Evolutionary conservation across 2,797 vertebrate species (phyloP).

Genomic region (Poecilia velifera): DNA sequence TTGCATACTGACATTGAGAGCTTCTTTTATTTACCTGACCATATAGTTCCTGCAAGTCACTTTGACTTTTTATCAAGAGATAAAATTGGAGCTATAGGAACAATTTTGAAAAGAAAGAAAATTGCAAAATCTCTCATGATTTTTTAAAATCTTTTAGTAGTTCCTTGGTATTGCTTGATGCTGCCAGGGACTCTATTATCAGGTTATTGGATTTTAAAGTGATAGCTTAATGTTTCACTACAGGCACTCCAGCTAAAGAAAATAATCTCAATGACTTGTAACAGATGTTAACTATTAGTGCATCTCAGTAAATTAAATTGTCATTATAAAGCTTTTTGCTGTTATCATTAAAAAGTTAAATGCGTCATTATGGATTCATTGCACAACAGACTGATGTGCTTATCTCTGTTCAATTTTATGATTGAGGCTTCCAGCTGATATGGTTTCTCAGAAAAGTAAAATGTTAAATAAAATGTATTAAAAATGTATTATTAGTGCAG

Average conservation of each 20-base stretch:
- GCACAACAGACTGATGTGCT: slow-evolving; percentile 3
- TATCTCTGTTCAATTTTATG: neutral
- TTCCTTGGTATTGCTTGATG: slow-evolving; percentile 35
- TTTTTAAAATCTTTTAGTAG: slow-evolving; percentile 33
- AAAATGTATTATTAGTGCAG: neutral
- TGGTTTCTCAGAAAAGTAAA: neutral
- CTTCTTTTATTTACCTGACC: slow-evolving; percentile 35
- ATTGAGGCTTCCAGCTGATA: neutral
- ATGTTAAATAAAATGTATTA: neutral
- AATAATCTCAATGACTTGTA: slow-evolving; percentile 41
- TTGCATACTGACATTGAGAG: slow-evolving; percentile 30
- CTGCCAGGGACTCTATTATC: slow-evolving; percentile 53
- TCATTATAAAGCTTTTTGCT: neutral
- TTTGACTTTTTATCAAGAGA: slow-evolving; percentile 28
- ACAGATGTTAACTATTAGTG: slow-evolving; percentile 50
- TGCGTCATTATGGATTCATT: neutral
- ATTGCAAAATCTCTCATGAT: slow-evolving; percentile 16
- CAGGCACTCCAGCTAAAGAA: slow-evolving; percentile 37
- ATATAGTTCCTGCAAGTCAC: slow-evolving; percentile 32
- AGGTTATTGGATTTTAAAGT: slow-evolving; percentile 62
- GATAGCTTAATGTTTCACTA: slow-evolving; percentile 28
- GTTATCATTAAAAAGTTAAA: neutral
- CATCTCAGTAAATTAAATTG: neutral
- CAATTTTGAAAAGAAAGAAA: slow-evolving; percentile 18
- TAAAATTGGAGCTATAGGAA: slow-evolving; percentile 29